Conservation (phyloP, 2,888 invertebrate species). For the Argyresthia goedartella region DNA sequence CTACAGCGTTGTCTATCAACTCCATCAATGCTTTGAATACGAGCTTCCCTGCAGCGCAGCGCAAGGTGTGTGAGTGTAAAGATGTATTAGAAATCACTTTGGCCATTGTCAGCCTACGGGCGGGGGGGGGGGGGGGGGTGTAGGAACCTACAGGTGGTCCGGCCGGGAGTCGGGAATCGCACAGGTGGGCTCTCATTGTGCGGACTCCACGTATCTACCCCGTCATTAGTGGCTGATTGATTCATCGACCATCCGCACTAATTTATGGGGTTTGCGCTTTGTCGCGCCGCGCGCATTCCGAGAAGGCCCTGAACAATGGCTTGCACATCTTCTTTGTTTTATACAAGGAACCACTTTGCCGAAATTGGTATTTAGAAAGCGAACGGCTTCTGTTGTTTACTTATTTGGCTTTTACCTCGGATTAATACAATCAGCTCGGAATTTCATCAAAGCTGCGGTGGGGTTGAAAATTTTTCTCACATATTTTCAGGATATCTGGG, state of each 20-base stretch:
- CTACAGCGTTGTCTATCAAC: neutral
- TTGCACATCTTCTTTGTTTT: conserved; percentile 31
- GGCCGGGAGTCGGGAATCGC: conserved; percentile 1
- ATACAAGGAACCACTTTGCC: conserved; percentile 15
- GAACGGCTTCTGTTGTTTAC: neutral
- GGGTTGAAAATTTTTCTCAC: too few relatives aligned
- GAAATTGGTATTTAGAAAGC: neutral
- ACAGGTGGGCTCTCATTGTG: conserved; percentile 39
- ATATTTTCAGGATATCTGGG: too few relatives aligned
- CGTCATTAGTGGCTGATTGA: conserved; percentile 59
- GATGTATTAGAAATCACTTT: conserved; percentile 1
- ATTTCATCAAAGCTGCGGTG: neutral
- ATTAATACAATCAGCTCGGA: neutral
- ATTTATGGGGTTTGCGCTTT: conserved; percentile 54
- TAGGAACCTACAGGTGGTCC: conserved; percentile 8
- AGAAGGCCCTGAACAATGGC: conserved; percentile 39
- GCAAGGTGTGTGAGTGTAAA: neutral
- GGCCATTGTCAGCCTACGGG: neutral
- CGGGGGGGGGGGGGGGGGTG: neutral
- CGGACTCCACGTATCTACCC: conserved; percentile 29
- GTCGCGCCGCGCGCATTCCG: conserved; percentile 29
- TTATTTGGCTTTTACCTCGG: neutral
- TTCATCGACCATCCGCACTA: conserved; percentile 53
- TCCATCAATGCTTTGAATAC: neutral
- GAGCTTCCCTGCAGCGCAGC: neutral